Evolutionary conservation across 2,113 vertebrate genomes (phyloP), one percentile per base, ranked within the genome.

Genomic region (Elgaria multicarinata): DNA sequence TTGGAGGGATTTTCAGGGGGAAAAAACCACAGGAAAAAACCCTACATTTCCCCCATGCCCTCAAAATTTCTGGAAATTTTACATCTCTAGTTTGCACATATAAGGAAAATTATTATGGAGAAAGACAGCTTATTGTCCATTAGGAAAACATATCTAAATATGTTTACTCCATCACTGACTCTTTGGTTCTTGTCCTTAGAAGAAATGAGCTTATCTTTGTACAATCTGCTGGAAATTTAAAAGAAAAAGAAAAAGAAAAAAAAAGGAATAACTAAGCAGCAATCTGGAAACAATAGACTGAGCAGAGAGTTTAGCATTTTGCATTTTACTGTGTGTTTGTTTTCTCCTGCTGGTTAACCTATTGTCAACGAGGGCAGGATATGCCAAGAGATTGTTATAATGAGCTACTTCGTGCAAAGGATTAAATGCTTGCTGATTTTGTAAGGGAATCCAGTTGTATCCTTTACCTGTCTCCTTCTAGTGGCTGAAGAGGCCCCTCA

Each of bases 291-390:
- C 82, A 89, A 85, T 69, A 85, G 26, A 85, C 44, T 69, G 81
- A 69, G 46, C 62, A 67, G 88, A 83, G 50, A 74, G n/a, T 3
- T 33, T 77, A 77, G 74, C 81, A 58, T 89, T 85, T 53, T 78
- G 26, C 81, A 42, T 71, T 39, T 71, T 69, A 84, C 16, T 67
- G 44, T 55, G 46, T 71, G 46, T 78, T 89, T 85, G 88, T 89
- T 89, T 84, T 89, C 82, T 89, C 82, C 72, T 78, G 82, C 82
- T 78, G 62, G 44, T 85, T 89, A 85, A 85, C 74, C 82, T 85
- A 55, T 89, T 78, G 74, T 89, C n/a, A 89, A 44, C 46, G 22
- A 89, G 81, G 46, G 82, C 88, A 89, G 82, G 44, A 53, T 69
- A 85, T 55, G 81, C 88, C 81, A 89, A 85, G 82, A 69, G 74